Conservation (phyloP, 2,113 vertebrate species). For the Oxyura jamaicensis region DNA sequence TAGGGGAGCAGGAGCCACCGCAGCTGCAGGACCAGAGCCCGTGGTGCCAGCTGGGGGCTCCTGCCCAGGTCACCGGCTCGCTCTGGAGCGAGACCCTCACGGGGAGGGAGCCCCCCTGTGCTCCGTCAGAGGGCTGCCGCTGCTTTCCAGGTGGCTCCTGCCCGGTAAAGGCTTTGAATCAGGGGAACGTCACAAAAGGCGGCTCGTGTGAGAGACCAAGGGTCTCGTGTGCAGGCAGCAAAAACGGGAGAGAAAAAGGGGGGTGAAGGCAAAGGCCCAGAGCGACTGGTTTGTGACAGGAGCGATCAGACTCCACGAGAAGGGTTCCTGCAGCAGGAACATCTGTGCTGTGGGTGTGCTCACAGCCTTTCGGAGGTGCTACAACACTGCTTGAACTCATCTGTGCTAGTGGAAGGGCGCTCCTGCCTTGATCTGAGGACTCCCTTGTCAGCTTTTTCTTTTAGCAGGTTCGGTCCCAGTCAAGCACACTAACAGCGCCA, state of each 20-base stretch:
- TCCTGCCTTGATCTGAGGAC: not conserved
- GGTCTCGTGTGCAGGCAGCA: not conserved
- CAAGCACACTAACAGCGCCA: not conserved
- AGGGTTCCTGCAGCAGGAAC: not conserved
- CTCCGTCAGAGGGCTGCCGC: not conserved
- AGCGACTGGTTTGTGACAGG: fast-evolving
- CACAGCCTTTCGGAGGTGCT: not conserved
- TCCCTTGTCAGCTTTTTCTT: not conserved
- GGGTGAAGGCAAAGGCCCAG: fast-evolving
- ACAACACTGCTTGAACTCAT: fast-evolving
- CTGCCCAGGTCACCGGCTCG: not conserved
- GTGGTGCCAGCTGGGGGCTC: not conserved
- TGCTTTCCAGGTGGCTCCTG: not conserved
- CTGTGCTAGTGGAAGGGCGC: not conserved
- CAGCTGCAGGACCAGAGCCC: not conserved
- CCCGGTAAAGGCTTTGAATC: not conserved
- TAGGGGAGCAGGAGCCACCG: fast-evolving
- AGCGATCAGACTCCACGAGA: not conserved
- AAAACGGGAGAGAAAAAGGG: not conserved
- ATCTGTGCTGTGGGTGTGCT: fast-evolving
- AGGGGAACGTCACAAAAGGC: not conserved
- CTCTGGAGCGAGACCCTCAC: fast-evolving
- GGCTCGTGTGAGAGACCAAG: not conserved
- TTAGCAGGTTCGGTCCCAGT: not conserved
- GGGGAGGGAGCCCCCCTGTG: not conserved